Evolutionary conservation across 2,888 invertebrate species (phyloP).

Genomic region (Embidobia sp.): DNA sequence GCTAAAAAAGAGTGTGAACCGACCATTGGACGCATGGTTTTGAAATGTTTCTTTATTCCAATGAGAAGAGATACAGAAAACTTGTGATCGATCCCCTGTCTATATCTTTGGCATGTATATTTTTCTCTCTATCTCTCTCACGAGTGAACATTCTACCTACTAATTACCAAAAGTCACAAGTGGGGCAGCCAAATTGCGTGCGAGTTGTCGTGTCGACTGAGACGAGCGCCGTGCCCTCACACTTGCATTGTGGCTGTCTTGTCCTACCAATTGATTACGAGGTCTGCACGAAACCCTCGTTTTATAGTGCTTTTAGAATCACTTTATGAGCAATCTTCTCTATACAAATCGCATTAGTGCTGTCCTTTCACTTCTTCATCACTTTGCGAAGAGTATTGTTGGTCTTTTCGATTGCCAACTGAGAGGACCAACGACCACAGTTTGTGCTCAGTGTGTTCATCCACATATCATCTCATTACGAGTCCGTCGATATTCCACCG

Average conservation of each 20-base stretch:
- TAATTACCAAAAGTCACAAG: conserved; percentile 53
- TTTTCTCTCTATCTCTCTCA: conserved; percentile 68
- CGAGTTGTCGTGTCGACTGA: conserved; percentile 4
- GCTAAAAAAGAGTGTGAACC: conserved; percentile 71
- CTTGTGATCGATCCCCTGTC: conserved; percentile 53
- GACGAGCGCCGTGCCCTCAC: conserved; percentile 37
- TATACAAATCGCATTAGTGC: conserved; percentile 54
- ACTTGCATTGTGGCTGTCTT: conserved; percentile 51
- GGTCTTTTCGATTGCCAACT: conserved; percentile 24
- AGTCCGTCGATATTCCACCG: conserved; percentile 18
- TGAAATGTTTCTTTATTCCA: conserved; percentile 69
- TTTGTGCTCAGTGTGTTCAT: conserved; percentile 39
- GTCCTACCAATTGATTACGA: conserved; percentile 52
- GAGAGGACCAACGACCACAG: conserved; percentile 28
- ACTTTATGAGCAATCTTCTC: conserved; percentile 47
- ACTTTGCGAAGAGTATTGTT: conserved; percentile 35
- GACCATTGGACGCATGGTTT: conserved; percentile 76
- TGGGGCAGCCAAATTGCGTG: conserved; percentile 30
- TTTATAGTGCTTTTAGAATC: conserved; percentile 58
- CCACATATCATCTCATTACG: conserved; percentile 29
- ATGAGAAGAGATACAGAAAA: conserved; percentile 66
- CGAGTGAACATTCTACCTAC: conserved; percentile 63
- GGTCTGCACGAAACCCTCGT: conserved; percentile 59
- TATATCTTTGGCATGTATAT: conserved; percentile 71
- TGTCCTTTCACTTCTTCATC: conserved; percentile 43